Evolutionary conservation across 2,113 vertebrate genomes (phyloP), one percentile per base, ranked within the genome.

Genomic region (Isichthys henryi): DNA sequence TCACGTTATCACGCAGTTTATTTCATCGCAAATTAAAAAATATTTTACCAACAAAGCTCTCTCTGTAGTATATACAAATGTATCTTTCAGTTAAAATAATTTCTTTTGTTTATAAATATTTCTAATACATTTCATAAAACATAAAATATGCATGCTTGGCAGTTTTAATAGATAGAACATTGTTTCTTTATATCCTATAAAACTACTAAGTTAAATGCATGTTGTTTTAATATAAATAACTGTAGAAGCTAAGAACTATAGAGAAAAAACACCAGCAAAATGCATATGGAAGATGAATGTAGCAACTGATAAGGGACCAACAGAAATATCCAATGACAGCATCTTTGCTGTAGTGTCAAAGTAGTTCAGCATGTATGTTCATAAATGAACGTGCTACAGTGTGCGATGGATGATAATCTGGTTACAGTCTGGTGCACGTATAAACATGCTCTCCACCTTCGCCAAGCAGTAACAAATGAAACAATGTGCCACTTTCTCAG

Each of bases 61-160:
- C 94, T 93, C 92, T 93, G 49, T 87, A 87, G 17, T 94, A 94
- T 95, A 94, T 92, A 94, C 94, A 95, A 96, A 97, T 87, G 8
- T 93, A 93, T 94, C 93, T 95, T 93, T 96, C 92, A 95, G 93
- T 95, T 95, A 93, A 95, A 95, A 95, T 91, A 90, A 93, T 94
- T 87, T 86, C 52, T 90, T 92, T 91, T 90, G 82, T 94, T 93
- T 92, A 94, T 94, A 94, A 87, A 96, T 95, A 95, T 93, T 92
- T 94, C 94, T 94, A 95, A 95, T 95, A 93, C 95, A 95, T 94
- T 93, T 92, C 95, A 93, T 96, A 94, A 94, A 96, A 96, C 95
- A 96, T 96, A 95, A 95, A 96, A 93, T 93, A 96, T 90, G 95
- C 98, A 98, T 98, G 98, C 97, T 93, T 95, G 96, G 96, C 95